Conservation (phyloP, 2,888 invertebrate species). For the Pedicia rivosa region DNA sequence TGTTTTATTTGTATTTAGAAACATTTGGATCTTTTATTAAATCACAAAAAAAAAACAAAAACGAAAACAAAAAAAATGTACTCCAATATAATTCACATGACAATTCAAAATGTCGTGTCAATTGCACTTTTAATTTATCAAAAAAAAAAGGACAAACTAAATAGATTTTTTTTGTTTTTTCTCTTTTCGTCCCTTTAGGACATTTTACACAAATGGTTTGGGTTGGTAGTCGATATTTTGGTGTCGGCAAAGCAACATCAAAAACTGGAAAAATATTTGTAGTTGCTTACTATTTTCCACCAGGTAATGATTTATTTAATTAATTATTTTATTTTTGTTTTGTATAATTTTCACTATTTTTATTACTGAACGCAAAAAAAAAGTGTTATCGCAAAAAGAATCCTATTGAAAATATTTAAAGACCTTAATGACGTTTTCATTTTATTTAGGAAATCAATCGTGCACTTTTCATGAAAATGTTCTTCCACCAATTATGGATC, state of each 20-base stretch:
- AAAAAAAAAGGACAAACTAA: no score
- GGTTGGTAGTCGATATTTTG: conserved; percentile 58
- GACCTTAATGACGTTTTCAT: conserved; percentile 38
- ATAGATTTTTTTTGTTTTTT: no score
- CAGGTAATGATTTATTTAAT: conserved; percentile 32
- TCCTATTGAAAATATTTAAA: no score
- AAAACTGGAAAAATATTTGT: conserved; percentile 65
- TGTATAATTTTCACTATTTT: conserved; percentile 19
- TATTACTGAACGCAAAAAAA: conserved; percentile 30
- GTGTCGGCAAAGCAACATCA: conserved; percentile 66
- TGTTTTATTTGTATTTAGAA: no score
- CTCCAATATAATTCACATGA: no score
- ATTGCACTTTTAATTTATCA: no score
- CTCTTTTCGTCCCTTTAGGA: conserved; percentile 38
- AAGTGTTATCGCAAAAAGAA: no score
- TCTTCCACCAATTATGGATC: conserved; percentile 52
- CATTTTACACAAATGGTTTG: conserved; percentile 82
- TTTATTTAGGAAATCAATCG: conserved; percentile 49
- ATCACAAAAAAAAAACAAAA: no score
- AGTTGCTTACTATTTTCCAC: conserved; percentile 70
- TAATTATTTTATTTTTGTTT: neutral
- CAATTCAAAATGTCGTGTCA: no score
- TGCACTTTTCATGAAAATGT: conserved; percentile 64
- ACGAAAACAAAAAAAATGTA: no score
- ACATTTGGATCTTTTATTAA: no score